Base-by-base conservation (phyloP, 2,797 vertebrate genomes). In the Lithobates pipiens region DNA sequence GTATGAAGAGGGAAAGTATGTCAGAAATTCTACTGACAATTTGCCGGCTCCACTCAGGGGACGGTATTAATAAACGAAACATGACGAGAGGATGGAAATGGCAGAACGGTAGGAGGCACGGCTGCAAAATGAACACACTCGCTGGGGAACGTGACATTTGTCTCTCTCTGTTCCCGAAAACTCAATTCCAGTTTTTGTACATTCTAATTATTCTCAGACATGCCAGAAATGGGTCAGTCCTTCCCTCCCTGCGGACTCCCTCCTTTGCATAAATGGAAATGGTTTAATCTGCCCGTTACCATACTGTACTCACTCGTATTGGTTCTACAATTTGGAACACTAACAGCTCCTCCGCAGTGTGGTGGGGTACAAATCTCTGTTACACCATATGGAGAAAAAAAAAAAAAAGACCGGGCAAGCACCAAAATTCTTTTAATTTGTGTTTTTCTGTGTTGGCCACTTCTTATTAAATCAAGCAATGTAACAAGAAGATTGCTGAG, bases 121-220 rank as follows among this genome's bases (percentile, higher is more conserved):
- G 88, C 72, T 89, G 88, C 9, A 5, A 92, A 92, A 86, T 87
- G 88, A 92, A 70, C 76, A 77, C 85, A 80, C 34, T 87, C 91
- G 72, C 88, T 34, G 78, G 77, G 57, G 86, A 89, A 18, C 74
- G 16, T 70, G 68, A 88, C 82, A 86, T 87, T 88, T 83, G 75
- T 75, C 90, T 74, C 73, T 65, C 32, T 34, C 21, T 73, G 15
- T 83, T 89, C 18, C 3, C 77, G 83, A 57, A 29, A 2, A 85
- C 74, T 78, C 69, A 74, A 89, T 32, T 76, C 18, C 68, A 83
- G 77, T 89, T 90, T 73, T 8, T 67, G 21, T 88, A 34, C 42
- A 86, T 8, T 89, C 83, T 87, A 88, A 91, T 86, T 86, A 88
- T 86, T 87, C 74, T 27, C 71, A n/a, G 57, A 77, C 11, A 36